Conservation (phyloP, 2,113 vertebrate genomes). For the Mirounga angustirostris region DNA sequence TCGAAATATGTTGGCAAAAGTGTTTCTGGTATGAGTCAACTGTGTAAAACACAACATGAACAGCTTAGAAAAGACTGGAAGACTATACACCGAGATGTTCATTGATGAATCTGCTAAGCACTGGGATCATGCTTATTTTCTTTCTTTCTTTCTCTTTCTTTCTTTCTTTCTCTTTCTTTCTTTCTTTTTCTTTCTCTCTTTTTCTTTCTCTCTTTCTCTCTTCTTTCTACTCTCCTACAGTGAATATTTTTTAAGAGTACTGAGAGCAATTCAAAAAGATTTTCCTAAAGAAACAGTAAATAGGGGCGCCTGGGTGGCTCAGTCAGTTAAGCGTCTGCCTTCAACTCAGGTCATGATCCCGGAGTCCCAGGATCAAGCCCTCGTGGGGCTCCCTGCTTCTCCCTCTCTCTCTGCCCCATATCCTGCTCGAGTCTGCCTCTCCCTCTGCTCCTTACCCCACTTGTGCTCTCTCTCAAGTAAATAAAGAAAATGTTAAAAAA, state of each 20-base stretch:
- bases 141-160: background rate
- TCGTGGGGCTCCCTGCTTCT: no score
- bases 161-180: no score
- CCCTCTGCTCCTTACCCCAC: no score
- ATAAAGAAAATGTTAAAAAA: no score
- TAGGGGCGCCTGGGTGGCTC: background rate
- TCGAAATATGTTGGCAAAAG: background rate
- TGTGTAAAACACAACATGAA: background rate
- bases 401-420: no score
- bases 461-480: no score
- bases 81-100: background rate
- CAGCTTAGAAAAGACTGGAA: background rate
- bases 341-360: no score
- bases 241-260: background rate
- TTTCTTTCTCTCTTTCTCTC: background rate
- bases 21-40: background rate
- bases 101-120: background rate
- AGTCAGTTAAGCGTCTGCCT: no score
- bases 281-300: background rate
- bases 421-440: no score
- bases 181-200: no score
- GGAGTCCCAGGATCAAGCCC: no score
- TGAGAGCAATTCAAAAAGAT: background rate
- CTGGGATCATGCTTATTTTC: background rate
- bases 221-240: background rate